Percentiles rank a stretch among this genome's conserved stretches.
Evolutionary conservation across 2,888 invertebrate species (phyloP).

Genomic region (Vesta saturnalis): DNA sequence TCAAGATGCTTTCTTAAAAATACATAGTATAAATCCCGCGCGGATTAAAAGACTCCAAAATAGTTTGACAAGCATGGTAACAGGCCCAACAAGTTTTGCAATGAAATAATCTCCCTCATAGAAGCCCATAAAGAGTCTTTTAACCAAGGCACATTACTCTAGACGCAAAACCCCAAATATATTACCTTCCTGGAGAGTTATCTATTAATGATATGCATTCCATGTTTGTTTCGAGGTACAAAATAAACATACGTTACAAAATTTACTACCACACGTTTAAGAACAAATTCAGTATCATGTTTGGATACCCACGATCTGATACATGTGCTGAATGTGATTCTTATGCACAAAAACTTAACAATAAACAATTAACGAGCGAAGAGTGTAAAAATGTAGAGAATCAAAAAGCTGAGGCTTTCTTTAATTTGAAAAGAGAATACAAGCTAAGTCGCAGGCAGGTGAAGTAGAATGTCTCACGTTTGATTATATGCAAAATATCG

Average conservation of each 20-base stretch:
- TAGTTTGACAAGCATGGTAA: constrained; percentile 6
- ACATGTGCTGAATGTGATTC: constrained; percentile 20
- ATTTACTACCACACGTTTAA: constrained; percentile 14
- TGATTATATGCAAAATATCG: too few species aligned
- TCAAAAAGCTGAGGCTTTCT: constrained; percentile 3
- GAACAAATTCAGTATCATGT: constrained; percentile 7
- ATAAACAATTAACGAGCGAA: neutral
- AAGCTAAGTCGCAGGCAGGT: constrained; percentile 15
- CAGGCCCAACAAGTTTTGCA: neutral
- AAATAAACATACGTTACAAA: constrained; percentile 17
- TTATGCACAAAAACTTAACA: neutral
- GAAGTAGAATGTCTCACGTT: constrained; percentile 23
- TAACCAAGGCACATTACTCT: too few species aligned
- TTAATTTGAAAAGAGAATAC: constrained; percentile 10
- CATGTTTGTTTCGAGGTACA: neutral
- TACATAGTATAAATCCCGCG: neutral
- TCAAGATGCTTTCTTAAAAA: neutral
- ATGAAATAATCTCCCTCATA: neutral
- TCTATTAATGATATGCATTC: constrained; percentile 6
- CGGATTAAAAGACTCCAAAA: neutral
- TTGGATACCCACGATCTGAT: constrained; percentile 28
- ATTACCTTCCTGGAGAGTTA: constrained; percentile 10
- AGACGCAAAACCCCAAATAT: constrained; percentile 8
- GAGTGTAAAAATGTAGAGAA: neutral
- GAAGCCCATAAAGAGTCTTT: too few species aligned